Evolutionary conservation across 2,113 vertebrate species (phyloP), one percentile per base, ranked within the genome.

Genomic region (Ptilonorhynchus violaceus): DNA sequence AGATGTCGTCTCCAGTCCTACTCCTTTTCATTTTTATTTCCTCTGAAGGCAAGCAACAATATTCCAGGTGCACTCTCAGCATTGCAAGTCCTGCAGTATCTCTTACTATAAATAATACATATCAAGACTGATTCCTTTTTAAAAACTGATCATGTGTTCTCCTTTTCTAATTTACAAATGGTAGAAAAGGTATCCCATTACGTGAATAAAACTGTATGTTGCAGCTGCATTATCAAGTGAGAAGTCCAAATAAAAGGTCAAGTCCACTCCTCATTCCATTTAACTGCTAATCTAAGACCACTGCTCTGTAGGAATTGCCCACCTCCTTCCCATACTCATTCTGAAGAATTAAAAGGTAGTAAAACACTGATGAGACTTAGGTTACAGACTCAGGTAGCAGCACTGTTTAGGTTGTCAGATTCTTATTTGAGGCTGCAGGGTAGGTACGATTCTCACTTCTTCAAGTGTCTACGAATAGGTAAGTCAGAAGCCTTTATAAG

Each of bases 331-430:
- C 46, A 73, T 15, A 50, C 5, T 33, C 78, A 83, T 73, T 83
- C 42, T 73, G 53, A 84, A 66, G 67, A 85, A 84, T 22, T 21
- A 75, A 81, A 89, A 95, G 27, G 27, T 62, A 76, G 24, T 31
- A 19, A 86, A 93, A 92, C 30, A 63, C 39, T 22, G 18, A 69
- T 18, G 20, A 69, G 60, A 39, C 37, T 90, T 73, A 69, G 70
- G 7, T 91, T 91, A 88, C 79, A 83, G 79, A 27, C 27, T 94
- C 75, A 47, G 50, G 23, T 77, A 74, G 67, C 55, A 86, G 42
- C n/a, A 62, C 18, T 42, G 25, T 49, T 80, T 35, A 70, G 6
- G 44, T 81, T 90, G 25, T 84, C 76, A 89, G 44, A 81, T 55
- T 93, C 59, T 84, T 64, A 77, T 20, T 35, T 39, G 44, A 46